phyloP scores from a whole-genome alignment of 2,888 invertebrate species.

The Syritta pipiens region DNA sequence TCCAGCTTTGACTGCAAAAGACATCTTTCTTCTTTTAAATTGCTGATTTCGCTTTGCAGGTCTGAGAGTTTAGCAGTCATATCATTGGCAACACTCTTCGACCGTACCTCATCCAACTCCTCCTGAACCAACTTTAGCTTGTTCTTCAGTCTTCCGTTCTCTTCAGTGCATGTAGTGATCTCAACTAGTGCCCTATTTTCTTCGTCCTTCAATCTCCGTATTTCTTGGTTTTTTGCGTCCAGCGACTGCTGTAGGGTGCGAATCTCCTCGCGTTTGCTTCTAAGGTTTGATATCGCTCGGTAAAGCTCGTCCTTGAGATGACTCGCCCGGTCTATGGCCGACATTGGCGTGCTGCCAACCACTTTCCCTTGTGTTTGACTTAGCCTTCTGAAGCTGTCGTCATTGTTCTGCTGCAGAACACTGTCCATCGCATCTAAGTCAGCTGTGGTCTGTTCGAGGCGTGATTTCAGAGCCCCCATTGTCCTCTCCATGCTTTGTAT shows the following conservation, averaged over 20 bases:
- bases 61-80: conserved; percentile 22
- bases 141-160: conserved; percentile 75
- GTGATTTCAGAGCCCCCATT: conserved; percentile 74
- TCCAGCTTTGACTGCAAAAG: conserved; percentile 77
- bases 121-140: conserved; percentile 74
- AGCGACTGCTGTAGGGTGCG: conserved; percentile 78
- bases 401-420: conserved; percentile 76
- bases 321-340: conserved; percentile 77
- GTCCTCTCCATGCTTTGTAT: conserved; percentile 75
- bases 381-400: conserved; percentile 71
- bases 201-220: conserved; percentile 73
- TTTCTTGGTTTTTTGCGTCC: conserved; percentile 73
- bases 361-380: conserved; percentile 72
- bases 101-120: conserved; percentile 77
- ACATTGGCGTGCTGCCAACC: conserved; percentile 76
- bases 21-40: conserved; percentile 78
- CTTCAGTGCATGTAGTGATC: conserved; percentile 75
- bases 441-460: conserved; percentile 75
- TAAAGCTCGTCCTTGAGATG: conserved; percentile 80
- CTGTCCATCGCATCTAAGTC: conserved; percentile 78
- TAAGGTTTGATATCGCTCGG: conserved; percentile 79
- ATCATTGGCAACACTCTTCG: conserved; percentile 70
- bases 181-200: conserved; percentile 77
- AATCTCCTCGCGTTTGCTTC: conserved; percentile 80
- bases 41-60: conserved; percentile 71